Conservation (phyloP, 2,113 vertebrate genomes). For the Polypterus senegalus region DNA sequence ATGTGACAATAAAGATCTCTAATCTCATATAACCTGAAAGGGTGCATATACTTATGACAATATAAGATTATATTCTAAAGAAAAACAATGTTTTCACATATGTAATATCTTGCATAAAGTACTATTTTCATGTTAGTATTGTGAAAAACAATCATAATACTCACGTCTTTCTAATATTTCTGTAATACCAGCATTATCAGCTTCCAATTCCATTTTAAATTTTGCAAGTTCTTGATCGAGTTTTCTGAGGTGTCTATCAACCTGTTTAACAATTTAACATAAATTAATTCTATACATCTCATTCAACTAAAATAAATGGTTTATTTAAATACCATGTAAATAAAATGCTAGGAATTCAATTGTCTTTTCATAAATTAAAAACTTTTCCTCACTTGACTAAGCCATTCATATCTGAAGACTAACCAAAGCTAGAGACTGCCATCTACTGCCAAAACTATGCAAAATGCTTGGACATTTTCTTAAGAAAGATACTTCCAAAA, state of each 20-base stretch:
- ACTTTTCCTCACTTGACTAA: background rate
- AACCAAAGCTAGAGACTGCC: background rate
- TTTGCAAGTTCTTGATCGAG: constrained; percentile 95
- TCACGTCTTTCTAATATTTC: constrained; percentile 93
- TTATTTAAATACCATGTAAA: no score
- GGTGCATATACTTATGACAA: no score
- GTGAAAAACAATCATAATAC: constrained; percentile 26
- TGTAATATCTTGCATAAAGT: no score
- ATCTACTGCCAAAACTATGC: background rate
- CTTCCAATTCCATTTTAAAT: constrained; percentile 98
- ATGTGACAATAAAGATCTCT: no score
- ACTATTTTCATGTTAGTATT: background rate
- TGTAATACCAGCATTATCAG: constrained; percentile 96
- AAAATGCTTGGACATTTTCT: no score
- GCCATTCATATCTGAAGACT: no score
- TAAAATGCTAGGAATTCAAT: no score
- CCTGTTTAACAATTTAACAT: constrained; percentile 49
- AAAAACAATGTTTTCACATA: no score
- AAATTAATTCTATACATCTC: background rate
- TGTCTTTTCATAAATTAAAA: background rate
- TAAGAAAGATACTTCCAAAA: no score
- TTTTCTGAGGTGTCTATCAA: constrained; percentile 93
- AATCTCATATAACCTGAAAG: no score
- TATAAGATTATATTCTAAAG: no score
- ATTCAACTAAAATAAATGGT: no score